Evolutionary conservation across 2,888 invertebrate species (phyloP).

Genomic region (Leucania comma): DNA sequence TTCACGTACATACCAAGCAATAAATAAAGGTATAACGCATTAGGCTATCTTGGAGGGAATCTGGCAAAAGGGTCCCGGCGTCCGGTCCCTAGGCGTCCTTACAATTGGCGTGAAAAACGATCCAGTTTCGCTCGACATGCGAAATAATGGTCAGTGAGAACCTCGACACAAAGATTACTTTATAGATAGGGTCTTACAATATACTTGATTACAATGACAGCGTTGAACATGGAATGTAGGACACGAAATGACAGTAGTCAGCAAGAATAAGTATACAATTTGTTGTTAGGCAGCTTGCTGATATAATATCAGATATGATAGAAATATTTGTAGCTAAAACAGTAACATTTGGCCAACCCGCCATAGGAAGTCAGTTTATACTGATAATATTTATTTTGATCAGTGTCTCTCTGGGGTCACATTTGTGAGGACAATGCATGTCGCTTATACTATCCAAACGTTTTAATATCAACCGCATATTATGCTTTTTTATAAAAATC

Average conservation of each 20-base stretch:
- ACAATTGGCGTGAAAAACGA: conserved; percentile 67
- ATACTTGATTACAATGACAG: conserved; percentile 58
- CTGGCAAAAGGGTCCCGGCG: conserved; percentile 65
- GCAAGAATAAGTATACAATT: conserved; percentile 17
- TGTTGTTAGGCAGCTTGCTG: background rate
- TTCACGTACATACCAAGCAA: conserved; percentile 60
- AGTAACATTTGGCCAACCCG: conserved; percentile 11
- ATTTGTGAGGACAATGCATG: conserved; percentile 13
- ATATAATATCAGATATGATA: conserved; percentile 12
- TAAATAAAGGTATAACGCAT: conserved; percentile 70
- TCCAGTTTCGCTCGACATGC: conserved; percentile 58
- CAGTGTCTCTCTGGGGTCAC: background rate
- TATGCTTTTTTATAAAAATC: conserved; percentile 39
- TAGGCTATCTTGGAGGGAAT: conserved; percentile 68
- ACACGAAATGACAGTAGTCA: conserved; percentile 27
- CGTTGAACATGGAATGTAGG: conserved; percentile 38
- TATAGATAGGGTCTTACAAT: conserved; percentile 53
- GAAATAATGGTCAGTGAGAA: conserved; percentile 61
- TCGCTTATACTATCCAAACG: conserved; percentile 1
- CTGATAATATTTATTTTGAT: conserved; percentile 31
- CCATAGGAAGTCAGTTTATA: conserved; percentile 3
- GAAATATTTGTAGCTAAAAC: conserved; percentile 17
- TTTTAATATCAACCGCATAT: conserved; percentile 30
- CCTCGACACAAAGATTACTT: conserved; percentile 59
- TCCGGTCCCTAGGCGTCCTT: conserved; percentile 54